Base-by-base conservation (phyloP, 2,797 vertebrate genomes). In the Neosilurus mollespiculum region DNA sequence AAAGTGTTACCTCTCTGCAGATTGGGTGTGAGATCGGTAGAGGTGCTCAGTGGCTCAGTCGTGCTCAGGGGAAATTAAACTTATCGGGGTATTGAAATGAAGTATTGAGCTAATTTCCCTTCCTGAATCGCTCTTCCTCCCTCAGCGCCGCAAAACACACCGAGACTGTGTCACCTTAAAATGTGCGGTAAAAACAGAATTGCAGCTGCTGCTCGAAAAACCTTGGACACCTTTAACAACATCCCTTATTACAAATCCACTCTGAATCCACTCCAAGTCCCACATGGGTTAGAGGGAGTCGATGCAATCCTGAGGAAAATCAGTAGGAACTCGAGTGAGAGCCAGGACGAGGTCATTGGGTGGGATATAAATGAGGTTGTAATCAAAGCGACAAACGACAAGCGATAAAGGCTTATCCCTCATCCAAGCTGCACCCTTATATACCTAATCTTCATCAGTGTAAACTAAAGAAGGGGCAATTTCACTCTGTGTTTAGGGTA, bases 61-160 rank as follows among this genome's bases (percentile, higher is more conserved):
- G 70, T 78, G 85, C 91, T 91, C 89, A 71, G 56, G 90, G 90
- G 92, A 92, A 92, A 91, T 92, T 88, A 90, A 88, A 87, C 82
- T 86, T 86, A 84, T 81, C 54, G 87, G 88, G 81, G 89, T 87
- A 91, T 87, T 89, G 87, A 87, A 88, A 87, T 88, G 81, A 90
- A 90, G 87, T 89, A 89, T 65, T 69, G 86, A 91, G 75, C 83
- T 91, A 80, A 82, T 53, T 58, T 78, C 12, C 81, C 24, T 86
- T 75, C 81, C 72, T 82, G 82, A 54, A 66, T 84, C 20, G 51
- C 11, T 87, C 67, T 81, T 71, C 75, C 81, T 83, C 85, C 71
- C 66, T 83, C 67, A 70, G 62, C 16, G 20, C 62, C 34, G 16
- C 62, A 30, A 53, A 22, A n/a, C 62, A 53, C 16, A 6, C 5